A percentile compares a stretch with the other conserved stretches of the same genome.
Evolutionary conservation across 1,140 invertebrate species (phyloP).

Genomic region (Chironomus tepperi): DNA sequence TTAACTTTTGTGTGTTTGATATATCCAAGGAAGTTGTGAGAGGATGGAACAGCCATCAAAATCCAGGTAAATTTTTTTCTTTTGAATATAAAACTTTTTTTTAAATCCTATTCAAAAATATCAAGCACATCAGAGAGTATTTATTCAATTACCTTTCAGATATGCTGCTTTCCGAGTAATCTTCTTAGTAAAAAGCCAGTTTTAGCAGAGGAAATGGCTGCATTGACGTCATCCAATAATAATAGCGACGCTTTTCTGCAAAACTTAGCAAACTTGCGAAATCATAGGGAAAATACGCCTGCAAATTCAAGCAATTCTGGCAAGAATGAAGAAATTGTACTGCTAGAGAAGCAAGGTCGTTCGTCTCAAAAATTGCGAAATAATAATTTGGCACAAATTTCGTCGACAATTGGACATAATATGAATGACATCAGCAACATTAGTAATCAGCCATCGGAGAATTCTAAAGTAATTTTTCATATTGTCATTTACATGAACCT

Average conservation of each 20-base stretch:
- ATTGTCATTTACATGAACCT: neutral
- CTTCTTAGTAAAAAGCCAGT: slow-evolving; percentile 25
- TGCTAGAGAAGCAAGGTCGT: slow-evolving; percentile 26
- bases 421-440: slow-evolving; percentile 28
- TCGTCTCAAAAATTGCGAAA: slow-evolving; percentile 26
- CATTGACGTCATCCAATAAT: slow-evolving; percentile 25
- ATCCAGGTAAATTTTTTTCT: too few relatives aligned
- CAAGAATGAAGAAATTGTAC: slow-evolving; percentile 26
- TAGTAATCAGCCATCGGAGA: slow-evolving; percentile 9
- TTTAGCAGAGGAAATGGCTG: slow-evolving; percentile 26
- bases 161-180: slow-evolving; percentile 27
- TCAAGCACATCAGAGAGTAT: too few relatives aligned
- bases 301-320: slow-evolving; percentile 13
- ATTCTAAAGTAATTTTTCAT: neutral
- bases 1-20: too few relatives aligned
- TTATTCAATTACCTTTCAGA: slow-evolving; percentile 2
- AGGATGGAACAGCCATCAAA: too few relatives aligned
- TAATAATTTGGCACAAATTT: slow-evolving; percentile 27
- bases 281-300: slow-evolving; percentile 25
- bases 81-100: too few relatives aligned
- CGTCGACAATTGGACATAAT: slow-evolving; percentile 26
- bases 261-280: slow-evolving; percentile 25
- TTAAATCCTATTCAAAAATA: too few relatives aligned
- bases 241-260: slow-evolving; percentile 27
- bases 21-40: too few relatives aligned